These are phyloP conservation scores for Natrix natrix DNA, from an alignment of 2,797 vertebrate genomes.

Conservation along the genomic window DNA sequence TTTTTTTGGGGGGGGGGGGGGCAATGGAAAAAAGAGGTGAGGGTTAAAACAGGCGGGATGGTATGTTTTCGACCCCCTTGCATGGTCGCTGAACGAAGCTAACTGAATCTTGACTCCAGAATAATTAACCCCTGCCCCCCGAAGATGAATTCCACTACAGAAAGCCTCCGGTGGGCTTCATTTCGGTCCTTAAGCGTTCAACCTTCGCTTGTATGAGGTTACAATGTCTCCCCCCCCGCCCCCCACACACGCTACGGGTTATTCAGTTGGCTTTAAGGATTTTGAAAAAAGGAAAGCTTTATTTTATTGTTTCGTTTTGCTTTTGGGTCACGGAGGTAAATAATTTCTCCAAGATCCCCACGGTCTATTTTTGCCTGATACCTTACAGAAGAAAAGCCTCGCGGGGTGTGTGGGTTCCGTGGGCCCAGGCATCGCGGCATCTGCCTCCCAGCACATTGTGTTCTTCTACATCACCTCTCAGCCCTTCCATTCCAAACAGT, in stretches of 20 bases:
- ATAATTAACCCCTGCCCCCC: not conserved
- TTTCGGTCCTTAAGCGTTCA: not conserved
- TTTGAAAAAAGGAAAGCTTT: not conserved
- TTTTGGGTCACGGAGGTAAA: not conserved
- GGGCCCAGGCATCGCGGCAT: not conserved
- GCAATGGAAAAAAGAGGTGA: not conserved
- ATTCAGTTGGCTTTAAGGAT: not conserved
- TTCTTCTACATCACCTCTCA: not conserved
- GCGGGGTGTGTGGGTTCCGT: not conserved
- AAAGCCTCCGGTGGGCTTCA: not conserved
- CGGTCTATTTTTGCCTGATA: not conserved
- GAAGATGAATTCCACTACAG: not conserved
- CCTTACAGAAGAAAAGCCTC: not conserved
- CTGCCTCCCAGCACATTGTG: not conserved
- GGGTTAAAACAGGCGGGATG: not conserved
- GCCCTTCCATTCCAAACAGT: too few species aligned
- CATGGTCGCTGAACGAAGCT: not conserved
- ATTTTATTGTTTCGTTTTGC: not conserved
- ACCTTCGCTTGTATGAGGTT: not conserved
- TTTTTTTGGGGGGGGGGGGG: fast-evolving
- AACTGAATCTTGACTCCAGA: not conserved
- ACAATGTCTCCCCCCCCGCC: too few species aligned
- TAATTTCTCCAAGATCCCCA: too few species aligned
- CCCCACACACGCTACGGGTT: not conserved
- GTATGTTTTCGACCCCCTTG: not conserved